These are phyloP conservation scores for Aspidiotus destructor DNA, from an alignment of 2,888 invertebrate genomes.

Conservation along the genomic window DNA sequence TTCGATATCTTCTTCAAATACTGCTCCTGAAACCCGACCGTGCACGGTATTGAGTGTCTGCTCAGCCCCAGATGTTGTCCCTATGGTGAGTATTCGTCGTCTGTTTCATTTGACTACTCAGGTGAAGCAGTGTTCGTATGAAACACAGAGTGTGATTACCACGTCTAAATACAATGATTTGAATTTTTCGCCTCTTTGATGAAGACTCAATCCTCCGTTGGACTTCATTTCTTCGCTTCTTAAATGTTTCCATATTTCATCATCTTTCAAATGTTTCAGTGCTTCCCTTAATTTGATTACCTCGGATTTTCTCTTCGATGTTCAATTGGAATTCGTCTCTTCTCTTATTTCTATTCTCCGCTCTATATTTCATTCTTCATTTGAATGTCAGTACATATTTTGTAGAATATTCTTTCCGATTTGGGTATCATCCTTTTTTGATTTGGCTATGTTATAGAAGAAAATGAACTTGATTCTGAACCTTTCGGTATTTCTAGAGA, in stretches of 20 bases:
- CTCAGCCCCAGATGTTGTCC: slow-evolving; percentile 73
- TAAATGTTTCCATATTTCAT: not conserved
- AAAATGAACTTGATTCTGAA: no score
- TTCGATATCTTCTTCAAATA: not conserved
- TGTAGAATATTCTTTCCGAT: no score
- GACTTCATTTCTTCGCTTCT: not conserved
- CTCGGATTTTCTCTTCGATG: not conserved
- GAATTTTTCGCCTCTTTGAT: no score
- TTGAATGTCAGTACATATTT: no score
- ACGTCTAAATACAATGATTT: no score
- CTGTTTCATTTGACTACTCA: not conserved
- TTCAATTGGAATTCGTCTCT: not conserved
- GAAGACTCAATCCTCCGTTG: no score
- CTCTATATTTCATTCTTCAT: no score
- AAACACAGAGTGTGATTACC: no score
- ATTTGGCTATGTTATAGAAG: no score
- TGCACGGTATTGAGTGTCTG: slow-evolving; percentile 17
- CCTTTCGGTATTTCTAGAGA: no score
- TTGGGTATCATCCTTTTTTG: no score
- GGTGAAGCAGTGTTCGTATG: no score
- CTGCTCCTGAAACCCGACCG: not conserved
- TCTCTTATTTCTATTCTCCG: not conserved
- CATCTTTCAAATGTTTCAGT: not conserved
- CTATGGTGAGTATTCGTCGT: slow-evolving; percentile 51
- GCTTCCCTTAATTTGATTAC: not conserved